A percentile compares a stretch with the other conserved stretches of the same genome.
Evolutionary conservation across 1,140 invertebrate genomes (phyloP).

Genomic region (Augochlora pura): DNA sequence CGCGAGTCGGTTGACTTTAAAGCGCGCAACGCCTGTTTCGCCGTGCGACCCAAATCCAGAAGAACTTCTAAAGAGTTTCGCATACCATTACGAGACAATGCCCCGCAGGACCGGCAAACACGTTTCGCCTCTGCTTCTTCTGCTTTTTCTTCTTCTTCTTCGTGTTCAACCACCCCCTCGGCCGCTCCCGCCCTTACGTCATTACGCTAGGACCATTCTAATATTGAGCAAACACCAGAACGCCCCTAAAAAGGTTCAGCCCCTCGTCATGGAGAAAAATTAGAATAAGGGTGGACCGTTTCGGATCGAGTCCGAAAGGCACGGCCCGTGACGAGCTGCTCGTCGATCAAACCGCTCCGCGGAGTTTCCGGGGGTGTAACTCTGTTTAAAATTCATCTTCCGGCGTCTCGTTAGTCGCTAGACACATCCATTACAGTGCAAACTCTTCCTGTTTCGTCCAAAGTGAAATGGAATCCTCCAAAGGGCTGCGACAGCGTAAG

Average conservation of each 20-base stretch:
- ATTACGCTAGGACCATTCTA: slow-evolving; percentile 1
- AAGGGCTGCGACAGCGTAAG: background rate
- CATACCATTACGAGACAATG: slow-evolving; percentile 26
- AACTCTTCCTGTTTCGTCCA: slow-evolving; percentile 12
- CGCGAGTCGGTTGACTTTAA: background rate
- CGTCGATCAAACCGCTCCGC: slow-evolving; percentile 20
- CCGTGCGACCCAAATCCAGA: slow-evolving; percentile 12
- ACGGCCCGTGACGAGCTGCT: background rate
- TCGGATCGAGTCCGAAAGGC: too few relatives aligned
- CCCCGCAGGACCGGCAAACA: background rate
- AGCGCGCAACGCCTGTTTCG: background rate
- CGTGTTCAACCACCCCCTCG: background rate
- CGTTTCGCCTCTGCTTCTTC: background rate
- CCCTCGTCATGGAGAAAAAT: background rate
- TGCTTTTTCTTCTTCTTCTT: background rate
- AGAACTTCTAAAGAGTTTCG: slow-evolving; percentile 11
- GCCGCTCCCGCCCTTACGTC: background rate
- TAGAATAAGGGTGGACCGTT: background rate
- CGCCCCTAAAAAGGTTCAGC: background rate
- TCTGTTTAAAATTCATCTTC: slow-evolving; percentile 38
- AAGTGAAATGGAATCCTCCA: background rate
- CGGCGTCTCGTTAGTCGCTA: background rate
- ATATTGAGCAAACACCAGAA: slow-evolving; percentile 16
- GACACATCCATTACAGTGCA: slow-evolving; percentile 8
- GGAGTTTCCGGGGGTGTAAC: slow-evolving; percentile 1